Conservation (phyloP, 2,113 vertebrate species). For the Meles meles region DNA sequence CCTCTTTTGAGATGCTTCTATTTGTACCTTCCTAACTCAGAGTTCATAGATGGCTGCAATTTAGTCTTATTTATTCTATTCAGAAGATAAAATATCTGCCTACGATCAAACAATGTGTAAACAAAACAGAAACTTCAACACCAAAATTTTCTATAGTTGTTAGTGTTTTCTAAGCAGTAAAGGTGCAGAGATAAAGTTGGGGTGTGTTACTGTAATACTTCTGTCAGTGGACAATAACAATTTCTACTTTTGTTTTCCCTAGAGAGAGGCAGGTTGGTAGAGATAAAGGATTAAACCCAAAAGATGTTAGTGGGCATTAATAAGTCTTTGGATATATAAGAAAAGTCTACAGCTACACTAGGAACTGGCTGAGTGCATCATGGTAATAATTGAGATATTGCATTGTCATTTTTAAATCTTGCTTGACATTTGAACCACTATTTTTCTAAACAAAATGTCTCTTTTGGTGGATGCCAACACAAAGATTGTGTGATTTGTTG, state of each 20-base stretch:
- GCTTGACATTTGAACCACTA: neutral
- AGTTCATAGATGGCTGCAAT: neutral
- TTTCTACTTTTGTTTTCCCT: neutral
- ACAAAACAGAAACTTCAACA: neutral
- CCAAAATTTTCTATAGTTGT: neutral
- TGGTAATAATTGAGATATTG: neutral
- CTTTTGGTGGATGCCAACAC: neutral
- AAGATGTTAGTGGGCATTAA: neutral
- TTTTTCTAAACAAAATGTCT: neutral
- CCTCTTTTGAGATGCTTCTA: neutral
- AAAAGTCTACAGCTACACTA: neutral
- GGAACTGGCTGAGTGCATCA: rapidly evolving
- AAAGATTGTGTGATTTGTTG: neutral
- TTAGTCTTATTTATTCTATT: neutral
- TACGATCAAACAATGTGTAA: neutral
- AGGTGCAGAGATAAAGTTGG: neutral
- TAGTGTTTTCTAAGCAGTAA: neutral
- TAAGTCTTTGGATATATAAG: neutral
- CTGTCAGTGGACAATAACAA: neutral
- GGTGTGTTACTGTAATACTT: neutral
- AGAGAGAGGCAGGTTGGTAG: neutral
- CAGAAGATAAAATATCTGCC: neutral
- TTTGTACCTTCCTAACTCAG: neutral
- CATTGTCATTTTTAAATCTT: neutral
- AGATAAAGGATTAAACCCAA: neutral